Base-by-base conservation (phyloP, 1,140 invertebrate genomes). In the Pissodes strobi region DNA sequence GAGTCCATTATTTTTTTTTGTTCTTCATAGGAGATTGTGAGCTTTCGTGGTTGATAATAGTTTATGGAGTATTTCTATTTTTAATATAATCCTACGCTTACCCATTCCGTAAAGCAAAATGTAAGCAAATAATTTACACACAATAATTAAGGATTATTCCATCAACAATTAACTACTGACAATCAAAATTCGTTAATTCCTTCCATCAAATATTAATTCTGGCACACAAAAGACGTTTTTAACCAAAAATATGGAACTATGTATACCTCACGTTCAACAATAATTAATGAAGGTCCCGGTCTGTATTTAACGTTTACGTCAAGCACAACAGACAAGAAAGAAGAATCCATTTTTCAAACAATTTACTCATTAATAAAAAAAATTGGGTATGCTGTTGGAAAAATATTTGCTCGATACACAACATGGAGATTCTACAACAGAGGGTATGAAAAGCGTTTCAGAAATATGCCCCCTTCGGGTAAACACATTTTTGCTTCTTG, bases 271-370 rank as follows among this genome's bases (percentile, higher is more conserved):
- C 30, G n/a, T 34, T 34, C 30, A 34, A n/a, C n/a, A n/a, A 34
- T 34, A 34, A 34, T 34, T 34, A 34, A 34, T 34, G 30, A 34
- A 34, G 30, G 30, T 34, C n/a, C 30, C 6, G 38, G 12, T 41
- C 17, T n/a, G 12, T 4, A n/a, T n/a, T n/a, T 41, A 13, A 41
- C 38, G 38, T 41, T 6, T 13, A 41, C 38, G 38, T 41, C 38
- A 17, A n/a, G n/a, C n/a, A 17, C 17, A 41, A 41, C 38, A 41
- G n/a, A 41, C 38, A 41, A 41, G n/a, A 41, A n/a, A 2, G n/a
- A n/a, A n/a, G n/a, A n/a, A 41, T 4, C 17, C 38, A 41, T 41
- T 41, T 41, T 41, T 41, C 38, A 41, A 41, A 41, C 38, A 41
- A 41, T 41, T 41, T 41, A 41, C 38, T 27, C 25, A 27, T 27